phyloP scores from a whole-genome alignment of 30 jellyfish, hydroid and myxozoan species.

The Clytia hemisphaerica region DNA sequence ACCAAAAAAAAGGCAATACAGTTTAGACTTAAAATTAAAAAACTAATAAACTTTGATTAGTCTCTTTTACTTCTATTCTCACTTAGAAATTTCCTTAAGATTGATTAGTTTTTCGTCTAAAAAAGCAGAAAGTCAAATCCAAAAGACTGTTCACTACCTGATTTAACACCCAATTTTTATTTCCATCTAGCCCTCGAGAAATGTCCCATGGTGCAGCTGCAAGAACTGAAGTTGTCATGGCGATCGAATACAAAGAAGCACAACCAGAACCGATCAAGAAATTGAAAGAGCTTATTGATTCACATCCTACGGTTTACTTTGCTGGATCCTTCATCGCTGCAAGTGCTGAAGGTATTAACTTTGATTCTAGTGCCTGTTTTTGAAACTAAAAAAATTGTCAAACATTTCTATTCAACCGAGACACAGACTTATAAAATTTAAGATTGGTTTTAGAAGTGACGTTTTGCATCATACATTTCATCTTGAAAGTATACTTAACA shows the following conservation, averaged over 20 bases:
- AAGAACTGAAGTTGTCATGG: slow-evolving; percentile 44
- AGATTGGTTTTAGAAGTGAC: background rate
- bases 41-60: too few species aligned
- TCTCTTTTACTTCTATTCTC: too few species aligned
- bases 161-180: background rate
- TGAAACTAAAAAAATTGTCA: background rate
- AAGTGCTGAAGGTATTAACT: background rate
- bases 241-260: slow-evolving; percentile 51
- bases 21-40: too few species aligned
- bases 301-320: slow-evolving; percentile 24
- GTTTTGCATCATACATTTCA: too few species aligned
- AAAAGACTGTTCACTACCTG: too few species aligned
- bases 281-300: slow-evolving; percentile 48
- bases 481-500: background rate
- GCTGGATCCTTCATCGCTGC: slow-evolving; percentile 39
- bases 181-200: slow-evolving; percentile 45
- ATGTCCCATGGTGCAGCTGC: slow-evolving; percentile 51
- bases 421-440: background rate
- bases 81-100: too few species aligned
- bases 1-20: too few species aligned
- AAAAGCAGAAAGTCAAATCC: too few species aligned
- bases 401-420: background rate
- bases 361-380: background rate
- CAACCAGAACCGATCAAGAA: slow-evolving; percentile 71
- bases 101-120: too few species aligned